Percentiles rank a stretch among this genome's conserved stretches.
phyloP scores from a whole-genome alignment of 2,113 vertebrate genomes.

The Phyllostomus discolor region DNA sequence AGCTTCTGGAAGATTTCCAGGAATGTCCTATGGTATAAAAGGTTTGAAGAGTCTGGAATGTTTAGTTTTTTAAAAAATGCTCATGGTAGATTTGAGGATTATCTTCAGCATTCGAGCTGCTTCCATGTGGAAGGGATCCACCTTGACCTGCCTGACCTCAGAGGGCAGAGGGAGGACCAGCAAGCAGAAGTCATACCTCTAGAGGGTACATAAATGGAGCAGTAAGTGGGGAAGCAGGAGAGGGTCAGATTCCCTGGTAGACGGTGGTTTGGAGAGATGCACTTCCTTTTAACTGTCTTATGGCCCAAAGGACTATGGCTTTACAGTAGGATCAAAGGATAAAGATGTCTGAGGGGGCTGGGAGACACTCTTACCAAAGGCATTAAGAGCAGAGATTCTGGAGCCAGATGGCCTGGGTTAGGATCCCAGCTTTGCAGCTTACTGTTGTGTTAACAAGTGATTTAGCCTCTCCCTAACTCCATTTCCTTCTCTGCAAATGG shows the following conservation, averaged over 20 bases:
- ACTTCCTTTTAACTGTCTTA: background rate
- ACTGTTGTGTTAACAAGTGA: background rate
- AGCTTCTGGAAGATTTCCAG: background rate
- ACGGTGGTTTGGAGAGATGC: background rate
- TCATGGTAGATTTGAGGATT: background rate
- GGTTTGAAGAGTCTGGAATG: background rate
- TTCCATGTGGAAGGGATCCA: background rate
- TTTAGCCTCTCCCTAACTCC: background rate
- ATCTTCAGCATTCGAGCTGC: background rate
- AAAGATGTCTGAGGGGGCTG: background rate
- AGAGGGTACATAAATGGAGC: background rate
- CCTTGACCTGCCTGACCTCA: background rate
- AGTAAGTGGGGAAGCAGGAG: background rate
- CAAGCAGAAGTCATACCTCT: background rate
- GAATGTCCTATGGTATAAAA: background rate
- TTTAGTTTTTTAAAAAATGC: background rate
- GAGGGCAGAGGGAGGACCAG: background rate
- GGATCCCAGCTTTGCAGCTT: background rate
- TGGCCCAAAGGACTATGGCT: background rate
- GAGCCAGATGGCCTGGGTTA: background rate
- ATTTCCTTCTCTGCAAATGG: background rate
- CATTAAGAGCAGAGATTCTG: background rate
- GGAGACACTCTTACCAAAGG: background rate
- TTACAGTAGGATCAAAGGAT: background rate
- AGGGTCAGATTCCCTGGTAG: background rate